phyloP scores from a whole-genome alignment of 2,797 vertebrate species.

The Takifugu rubripes region DNA sequence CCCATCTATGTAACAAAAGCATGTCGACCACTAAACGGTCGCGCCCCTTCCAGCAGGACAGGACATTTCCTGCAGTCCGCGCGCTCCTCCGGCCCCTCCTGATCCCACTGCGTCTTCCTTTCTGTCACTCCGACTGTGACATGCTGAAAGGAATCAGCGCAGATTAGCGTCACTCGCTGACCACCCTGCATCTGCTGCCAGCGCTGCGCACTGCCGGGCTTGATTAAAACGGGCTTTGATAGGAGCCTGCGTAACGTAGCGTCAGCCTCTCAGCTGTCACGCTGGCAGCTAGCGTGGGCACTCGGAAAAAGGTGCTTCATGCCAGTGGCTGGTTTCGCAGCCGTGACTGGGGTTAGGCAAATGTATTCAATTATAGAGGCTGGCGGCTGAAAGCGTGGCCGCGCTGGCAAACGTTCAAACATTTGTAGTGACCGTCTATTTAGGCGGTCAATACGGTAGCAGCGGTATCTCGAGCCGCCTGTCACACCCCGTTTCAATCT shows the following conservation, averaged over 20 bases:
- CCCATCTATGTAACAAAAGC: constrained; percentile 57
- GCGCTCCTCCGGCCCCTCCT: constrained; percentile 16
- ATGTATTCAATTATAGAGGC: constrained; percentile 9
- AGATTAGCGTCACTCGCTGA: constrained; percentile 60
- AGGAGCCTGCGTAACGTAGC: constrained; percentile 54
- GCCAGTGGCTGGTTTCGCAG: constrained; percentile 29
- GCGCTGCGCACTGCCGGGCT: constrained; percentile 55
- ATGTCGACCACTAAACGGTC: constrained; percentile 61
- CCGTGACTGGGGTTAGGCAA: constrained; percentile 38
- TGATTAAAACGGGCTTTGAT: constrained; percentile 64
- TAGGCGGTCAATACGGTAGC: too few species aligned
- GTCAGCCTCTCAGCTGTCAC: constrained; percentile 58
- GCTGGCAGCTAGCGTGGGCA: constrained; percentile 40
- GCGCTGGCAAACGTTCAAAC: too few species aligned
- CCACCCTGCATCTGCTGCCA: constrained; percentile 58
- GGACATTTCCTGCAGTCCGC: constrained; percentile 37
- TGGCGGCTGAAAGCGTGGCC: neutral
- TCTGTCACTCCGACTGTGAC: constrained; percentile 60
- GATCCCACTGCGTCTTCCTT: constrained; percentile 10
- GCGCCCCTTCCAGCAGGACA: constrained; percentile 50
- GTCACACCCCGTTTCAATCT: too few species aligned
- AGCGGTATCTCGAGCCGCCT: too few species aligned
- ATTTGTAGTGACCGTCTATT: too few species aligned
- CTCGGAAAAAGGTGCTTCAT: constrained; percentile 46
- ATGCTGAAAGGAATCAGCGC: constrained; percentile 54